These are phyloP conservation scores for Parauchenoglanis punctatus DNA, from an alignment of 2,797 vertebrate genomes.

Conservation along the genomic window DNA sequence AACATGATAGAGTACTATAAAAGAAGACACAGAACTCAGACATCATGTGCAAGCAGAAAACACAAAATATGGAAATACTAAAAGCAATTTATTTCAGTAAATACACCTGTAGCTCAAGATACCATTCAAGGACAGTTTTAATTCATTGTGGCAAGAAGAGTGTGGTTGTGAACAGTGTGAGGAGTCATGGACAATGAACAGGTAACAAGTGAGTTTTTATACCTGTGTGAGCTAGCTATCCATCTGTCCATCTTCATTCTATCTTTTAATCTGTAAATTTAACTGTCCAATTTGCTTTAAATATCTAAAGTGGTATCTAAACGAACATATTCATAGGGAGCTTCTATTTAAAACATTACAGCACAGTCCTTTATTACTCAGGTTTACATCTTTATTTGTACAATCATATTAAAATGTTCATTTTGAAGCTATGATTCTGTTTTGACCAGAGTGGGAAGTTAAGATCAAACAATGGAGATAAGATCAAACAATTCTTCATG, in stretches of 20 bases:
- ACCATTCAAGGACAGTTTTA: neutral
- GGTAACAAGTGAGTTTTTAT: neutral
- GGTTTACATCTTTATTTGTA: neutral
- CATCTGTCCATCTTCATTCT: neutral
- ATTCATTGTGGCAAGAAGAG: neutral
- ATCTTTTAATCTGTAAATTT: neutral
- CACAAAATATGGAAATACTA: neutral
- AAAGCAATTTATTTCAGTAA: neutral
- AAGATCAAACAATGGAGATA: neutral
- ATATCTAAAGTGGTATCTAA: neutral
- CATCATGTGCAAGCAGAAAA: neutral
- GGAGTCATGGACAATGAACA: neutral
- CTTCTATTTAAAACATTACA: neutral
- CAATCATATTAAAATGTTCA: neutral
- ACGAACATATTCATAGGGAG: neutral
- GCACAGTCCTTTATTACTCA: neutral
- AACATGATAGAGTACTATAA: neutral
- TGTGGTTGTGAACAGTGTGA: neutral
- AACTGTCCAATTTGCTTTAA: neutral
- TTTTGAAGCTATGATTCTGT: neutral
- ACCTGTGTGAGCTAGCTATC: neutral
- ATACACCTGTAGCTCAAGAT: neutral
- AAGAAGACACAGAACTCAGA: neutral
- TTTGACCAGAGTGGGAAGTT: neutral
- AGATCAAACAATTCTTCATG: neutral